Percentiles rank a stretch among this genome's conserved stretches.
phyloP scores from a whole-genome alignment of 2,113 vertebrate genomes.

The Myotis lucifugus region DNA sequence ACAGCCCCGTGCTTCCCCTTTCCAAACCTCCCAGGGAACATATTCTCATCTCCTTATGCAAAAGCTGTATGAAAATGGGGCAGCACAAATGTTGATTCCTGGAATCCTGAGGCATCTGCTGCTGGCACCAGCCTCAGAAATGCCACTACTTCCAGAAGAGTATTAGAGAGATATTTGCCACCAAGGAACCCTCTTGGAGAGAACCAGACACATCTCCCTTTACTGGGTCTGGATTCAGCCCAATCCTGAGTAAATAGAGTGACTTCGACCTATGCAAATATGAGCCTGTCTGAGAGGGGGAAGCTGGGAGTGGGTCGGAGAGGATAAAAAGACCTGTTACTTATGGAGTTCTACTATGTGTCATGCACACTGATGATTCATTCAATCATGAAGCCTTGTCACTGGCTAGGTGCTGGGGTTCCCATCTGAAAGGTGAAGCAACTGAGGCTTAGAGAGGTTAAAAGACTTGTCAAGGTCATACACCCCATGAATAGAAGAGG shows the following conservation, averaged over 20 bases:
- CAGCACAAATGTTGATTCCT: neutral
- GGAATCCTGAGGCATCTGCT: neutral
- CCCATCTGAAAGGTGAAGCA: neutral
- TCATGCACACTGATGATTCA: neutral
- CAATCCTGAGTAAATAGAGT: neutral
- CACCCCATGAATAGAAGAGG: neutral
- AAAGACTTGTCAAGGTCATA: neutral
- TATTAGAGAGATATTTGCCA: neutral
- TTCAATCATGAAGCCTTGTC: neutral
- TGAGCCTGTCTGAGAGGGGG: neutral
- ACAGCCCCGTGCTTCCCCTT: neutral
- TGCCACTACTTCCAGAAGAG: neutral
- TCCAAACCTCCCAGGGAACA: neutral
- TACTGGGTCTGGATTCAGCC: neutral
- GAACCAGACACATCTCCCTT: neutral
- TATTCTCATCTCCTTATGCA: neutral
- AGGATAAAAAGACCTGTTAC: neutral
- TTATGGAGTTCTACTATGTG: neutral
- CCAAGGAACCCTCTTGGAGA: neutral
- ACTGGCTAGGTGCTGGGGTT: neutral
- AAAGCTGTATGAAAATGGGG: neutral
- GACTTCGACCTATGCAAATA: neutral
- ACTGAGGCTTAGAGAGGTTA: neutral
- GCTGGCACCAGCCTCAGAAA: neutral
- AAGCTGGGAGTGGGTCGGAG: neutral